These are phyloP conservation scores for Dorcus hopei DNA, from an alignment of 2,888 invertebrate species.

Conservation along the genomic window DNA sequence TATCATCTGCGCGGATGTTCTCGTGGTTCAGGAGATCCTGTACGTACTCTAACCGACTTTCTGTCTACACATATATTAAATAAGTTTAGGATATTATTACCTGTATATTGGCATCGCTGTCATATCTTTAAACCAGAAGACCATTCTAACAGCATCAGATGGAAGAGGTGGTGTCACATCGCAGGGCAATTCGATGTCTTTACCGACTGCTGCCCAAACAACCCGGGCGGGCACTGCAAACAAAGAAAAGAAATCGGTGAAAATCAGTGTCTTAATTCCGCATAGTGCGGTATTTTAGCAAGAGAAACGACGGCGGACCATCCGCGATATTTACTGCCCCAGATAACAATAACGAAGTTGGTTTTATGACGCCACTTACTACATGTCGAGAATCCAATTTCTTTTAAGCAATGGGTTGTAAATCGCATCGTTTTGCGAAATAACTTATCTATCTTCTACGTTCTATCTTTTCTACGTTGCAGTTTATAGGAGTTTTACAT, in stretches of 20 bases:
- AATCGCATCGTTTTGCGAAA: constrained; percentile 18
- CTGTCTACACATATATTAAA: too few relatives aligned
- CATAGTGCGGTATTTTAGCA: background rate
- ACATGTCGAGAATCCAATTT: constrained; percentile 19
- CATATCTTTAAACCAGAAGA: constrained; percentile 87
- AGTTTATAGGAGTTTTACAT: constrained; percentile 4
- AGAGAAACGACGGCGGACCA: background rate
- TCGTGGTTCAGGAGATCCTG: too few relatives aligned
- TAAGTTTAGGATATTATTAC: constrained; percentile 47
- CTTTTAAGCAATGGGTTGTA: constrained; percentile 20
- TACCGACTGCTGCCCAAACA: constrained; percentile 75
- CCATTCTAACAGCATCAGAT: constrained; percentile 72
- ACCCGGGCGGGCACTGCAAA: constrained; percentile 62
- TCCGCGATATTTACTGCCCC: constrained; percentile 18
- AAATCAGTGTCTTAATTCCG: background rate
- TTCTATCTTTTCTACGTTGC: constrained; percentile 1
- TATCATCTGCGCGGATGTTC: too few relatives aligned
- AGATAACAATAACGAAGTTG: constrained; percentile 21
- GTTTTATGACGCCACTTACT: constrained; percentile 20
- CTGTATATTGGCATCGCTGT: constrained; percentile 84
- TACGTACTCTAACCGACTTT: too few relatives aligned
- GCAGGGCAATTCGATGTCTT: constrained; percentile 77
- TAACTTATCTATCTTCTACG: constrained; percentile 3
- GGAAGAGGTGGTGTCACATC: constrained; percentile 72
- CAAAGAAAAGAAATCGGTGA: constrained; percentile 26